Evolutionary conservation across 2,797 vertebrate species (phyloP).

Genomic region (Sebastes diaconus): DNA sequence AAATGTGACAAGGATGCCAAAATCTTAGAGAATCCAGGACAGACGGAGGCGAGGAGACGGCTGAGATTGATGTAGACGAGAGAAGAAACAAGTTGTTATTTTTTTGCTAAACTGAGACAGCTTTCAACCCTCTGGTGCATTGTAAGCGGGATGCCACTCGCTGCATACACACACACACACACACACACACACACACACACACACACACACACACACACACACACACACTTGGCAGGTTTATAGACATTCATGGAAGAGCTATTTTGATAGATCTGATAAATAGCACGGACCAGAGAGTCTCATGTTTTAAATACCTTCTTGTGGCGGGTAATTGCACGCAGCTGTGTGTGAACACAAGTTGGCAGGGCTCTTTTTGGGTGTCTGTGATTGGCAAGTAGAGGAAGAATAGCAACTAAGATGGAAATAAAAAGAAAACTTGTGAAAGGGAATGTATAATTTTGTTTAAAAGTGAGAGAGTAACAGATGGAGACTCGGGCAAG

Average conservation of each 20-base stretch:
- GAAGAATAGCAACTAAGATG: slow-evolving; percentile 31
- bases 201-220: neutral
- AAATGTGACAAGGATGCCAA: neutral
- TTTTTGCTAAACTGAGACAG: slow-evolving; percentile 1
- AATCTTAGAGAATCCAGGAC: neutral
- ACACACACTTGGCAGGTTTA: slow-evolving; percentile 35
- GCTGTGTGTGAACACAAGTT: slow-evolving; percentile 76
- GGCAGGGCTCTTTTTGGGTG: slow-evolving; percentile 39
- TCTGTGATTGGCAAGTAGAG: slow-evolving; percentile 42
- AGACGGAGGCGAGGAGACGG: slow-evolving; percentile 3
- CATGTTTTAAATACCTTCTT: slow-evolving; percentile 78
- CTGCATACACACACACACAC: neutral
- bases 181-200: neutral
- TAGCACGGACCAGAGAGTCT: slow-evolving; percentile 58
- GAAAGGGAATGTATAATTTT: slow-evolving; percentile 52
- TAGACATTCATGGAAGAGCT: slow-evolving; percentile 66
- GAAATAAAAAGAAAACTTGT: slow-evolving; percentile 37
- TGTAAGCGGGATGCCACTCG: slow-evolving; percentile 7
- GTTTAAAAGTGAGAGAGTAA: slow-evolving; percentile 18
- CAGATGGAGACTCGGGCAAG: slow-evolving; percentile 19
- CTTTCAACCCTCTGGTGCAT: slow-evolving; percentile 17
- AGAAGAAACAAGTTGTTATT: slow-evolving; percentile 5
- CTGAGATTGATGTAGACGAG: neutral
- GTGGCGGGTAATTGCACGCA: slow-evolving; percentile 79
- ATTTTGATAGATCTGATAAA: slow-evolving; percentile 78